phyloP scores from a whole-genome alignment of 2,797 vertebrate genomes.

The Spinibarbus caldwelli region DNA sequence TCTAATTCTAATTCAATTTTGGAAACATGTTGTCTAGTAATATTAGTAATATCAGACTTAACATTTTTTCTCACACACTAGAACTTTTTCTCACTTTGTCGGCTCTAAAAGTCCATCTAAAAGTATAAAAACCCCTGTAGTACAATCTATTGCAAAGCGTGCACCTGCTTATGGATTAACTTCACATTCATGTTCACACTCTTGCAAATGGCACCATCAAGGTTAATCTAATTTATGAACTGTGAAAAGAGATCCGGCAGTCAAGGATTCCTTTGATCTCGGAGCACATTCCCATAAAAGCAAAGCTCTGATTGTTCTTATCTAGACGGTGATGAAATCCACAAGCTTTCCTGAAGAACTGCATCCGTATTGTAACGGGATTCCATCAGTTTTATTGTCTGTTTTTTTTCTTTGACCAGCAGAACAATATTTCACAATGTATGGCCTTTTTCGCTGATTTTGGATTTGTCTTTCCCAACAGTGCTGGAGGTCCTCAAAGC shows the following conservation, averaged over 20 bases:
- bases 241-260: slow-evolving; percentile 66
- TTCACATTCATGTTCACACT: neutral
- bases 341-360: slow-evolving; percentile 53
- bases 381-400: neutral
- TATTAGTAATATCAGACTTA: neutral
- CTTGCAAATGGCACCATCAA: slow-evolving; percentile 41
- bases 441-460: neutral
- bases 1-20: neutral
- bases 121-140: too few species aligned
- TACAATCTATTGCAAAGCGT: neutral
- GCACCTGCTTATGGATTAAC: neutral
- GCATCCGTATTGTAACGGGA: slow-evolving; percentile 58
- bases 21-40: neutral
- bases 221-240: slow-evolving; percentile 67
- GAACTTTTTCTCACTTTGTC: too few species aligned
- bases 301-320: slow-evolving; percentile 71
- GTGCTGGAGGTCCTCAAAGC: slow-evolving; percentile 68
- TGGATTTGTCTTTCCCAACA: slow-evolving; percentile 51
- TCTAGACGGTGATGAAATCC: slow-evolving; percentile 62
- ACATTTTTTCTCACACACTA: too few species aligned
- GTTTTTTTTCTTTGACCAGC: neutral
- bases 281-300: slow-evolving; percentile 59
- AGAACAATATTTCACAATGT: neutral
- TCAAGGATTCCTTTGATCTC: slow-evolving; percentile 75
- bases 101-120: neutral